Base-by-base conservation (phyloP, 2,888 invertebrate species). In the Pecten maximus region DNA sequence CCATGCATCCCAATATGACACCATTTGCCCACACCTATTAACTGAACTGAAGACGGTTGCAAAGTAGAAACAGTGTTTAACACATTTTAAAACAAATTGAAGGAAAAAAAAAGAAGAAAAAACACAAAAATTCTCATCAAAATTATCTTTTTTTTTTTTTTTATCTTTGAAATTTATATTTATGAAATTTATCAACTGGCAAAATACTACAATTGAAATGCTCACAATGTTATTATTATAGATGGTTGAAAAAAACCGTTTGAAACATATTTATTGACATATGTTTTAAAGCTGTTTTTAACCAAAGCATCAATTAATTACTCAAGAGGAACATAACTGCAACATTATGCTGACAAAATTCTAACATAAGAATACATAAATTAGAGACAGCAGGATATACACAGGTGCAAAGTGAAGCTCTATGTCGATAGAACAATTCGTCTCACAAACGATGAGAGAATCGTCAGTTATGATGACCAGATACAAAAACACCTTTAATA, bases 401-500 rank as follows among this genome's bases (percentile, higher is more conserved):
- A 60, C 28, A 60, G 10, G n/a, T 60, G 60, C 60, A 74, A 74
- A 74, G 74, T 74, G 28, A 74, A 74, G 74, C 74, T 74, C 74
- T 74, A 74, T 74, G 74, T 74, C 35, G 35, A 15, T 35, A 74
- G 74, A 35, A 74, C 23, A 60, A 74, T 74, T 74, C 74, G 8
- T 10, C 28, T 6, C 28, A 74, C 8, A 74, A 28, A 74, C 35
- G 35, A 35, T 10, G 23, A 35, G 19, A 12, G 12, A 19, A 19
- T 74, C 35, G 28, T 74, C 16, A 6, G 3, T 74, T 23, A 28
- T 28, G 74, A 28, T 74, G 2, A 74, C 35, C 74, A 74, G 60
- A 74, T 74, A 74, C 74, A 74, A 74, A 44, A 74, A 74, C 74
- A 74, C 35, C 74, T 74, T 74, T 28, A 74, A 74, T 74, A 74